phyloP scores from a whole-genome alignment of 2,797 vertebrate genomes.

The Acrossocheilus wenchowensis region DNA sequence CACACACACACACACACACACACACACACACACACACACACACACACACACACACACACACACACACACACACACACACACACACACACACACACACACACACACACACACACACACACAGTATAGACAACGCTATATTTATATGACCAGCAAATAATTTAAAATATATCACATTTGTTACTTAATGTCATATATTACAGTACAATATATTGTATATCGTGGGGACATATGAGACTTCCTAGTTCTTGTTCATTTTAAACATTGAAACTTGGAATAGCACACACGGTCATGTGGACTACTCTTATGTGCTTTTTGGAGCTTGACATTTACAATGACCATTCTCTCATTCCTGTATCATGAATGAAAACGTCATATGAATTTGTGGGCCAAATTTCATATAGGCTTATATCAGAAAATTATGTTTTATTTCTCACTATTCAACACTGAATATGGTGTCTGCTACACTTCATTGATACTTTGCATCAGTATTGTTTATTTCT shows the following conservation, averaged over 20 bases:
- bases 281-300: background rate
- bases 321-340: background rate
- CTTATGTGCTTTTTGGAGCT: background rate
- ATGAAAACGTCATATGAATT: background rate
- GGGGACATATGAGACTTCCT: constrained; percentile 52
- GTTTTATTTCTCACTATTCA: too few species aligned
- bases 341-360: background rate
- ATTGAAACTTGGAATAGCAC: background rate
- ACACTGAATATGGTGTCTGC: background rate
- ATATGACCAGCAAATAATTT: background rate
- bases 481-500: background rate
- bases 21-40: too few species aligned
- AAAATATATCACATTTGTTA: background rate
- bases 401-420: too few species aligned
- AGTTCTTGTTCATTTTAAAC: background rate
- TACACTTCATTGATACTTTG: background rate
- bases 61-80: too few species aligned
- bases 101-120: too few species aligned
- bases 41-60: too few species aligned
- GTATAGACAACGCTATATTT: background rate
- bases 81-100: too few species aligned
- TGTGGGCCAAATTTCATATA: background rate
- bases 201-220: background rate
- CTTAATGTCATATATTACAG: background rate
- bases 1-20: too few species aligned